Evolutionary conservation across 2,113 vertebrate species (phyloP), one percentile per base, ranked within the genome.

Genomic region (Fukomys damarensis): DNA sequence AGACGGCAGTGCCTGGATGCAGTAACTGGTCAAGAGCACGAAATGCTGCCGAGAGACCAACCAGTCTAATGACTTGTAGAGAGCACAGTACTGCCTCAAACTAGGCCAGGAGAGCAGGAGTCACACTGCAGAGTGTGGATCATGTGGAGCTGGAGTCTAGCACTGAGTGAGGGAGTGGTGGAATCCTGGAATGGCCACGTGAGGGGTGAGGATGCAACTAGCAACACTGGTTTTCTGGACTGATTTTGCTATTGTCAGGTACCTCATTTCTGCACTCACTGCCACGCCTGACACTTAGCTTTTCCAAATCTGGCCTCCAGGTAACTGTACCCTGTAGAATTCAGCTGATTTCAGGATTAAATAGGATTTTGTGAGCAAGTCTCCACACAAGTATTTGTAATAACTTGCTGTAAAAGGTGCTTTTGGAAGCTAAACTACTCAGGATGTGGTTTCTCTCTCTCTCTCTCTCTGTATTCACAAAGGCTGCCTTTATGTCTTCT

Each of bases 341-440:
- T 86, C 46, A 92, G 80, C 61, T 43, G 43, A 43, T 10, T 59
- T 49, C 94, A 97, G 89, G 61, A 95, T 74, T 91, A 89, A 81
- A 61, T 41, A 81, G 87, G 63, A 95, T 80, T 96, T 70, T 81
- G 68, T 93, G 81, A 83, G 88, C 52, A 92, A 85, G 46, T 4
- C 61, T 79, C 72, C 56, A 38, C 43, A 84, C 52, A 83, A 86
- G 24, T 35, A 24, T 87, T 79, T 70, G 49, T 94, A 95, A 76
- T 94, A 86, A 68, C 35, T 46, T 74, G n/a, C 59, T 80, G 22
- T 41, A 91, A 93, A 94, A 56, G 52, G 74, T 30, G 30, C 35
- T 82, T 8, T 61, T 66, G 52, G 28, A 91, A 89, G 10, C 72
- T 68, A 35, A 96, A 22, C 32, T 41, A 28, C 59, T 86, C 68